Evolutionary conservation across 2,888 invertebrate species (phyloP), one percentile per base, ranked within the genome.

Genomic region (Hypomecis punctinalis): DNA sequence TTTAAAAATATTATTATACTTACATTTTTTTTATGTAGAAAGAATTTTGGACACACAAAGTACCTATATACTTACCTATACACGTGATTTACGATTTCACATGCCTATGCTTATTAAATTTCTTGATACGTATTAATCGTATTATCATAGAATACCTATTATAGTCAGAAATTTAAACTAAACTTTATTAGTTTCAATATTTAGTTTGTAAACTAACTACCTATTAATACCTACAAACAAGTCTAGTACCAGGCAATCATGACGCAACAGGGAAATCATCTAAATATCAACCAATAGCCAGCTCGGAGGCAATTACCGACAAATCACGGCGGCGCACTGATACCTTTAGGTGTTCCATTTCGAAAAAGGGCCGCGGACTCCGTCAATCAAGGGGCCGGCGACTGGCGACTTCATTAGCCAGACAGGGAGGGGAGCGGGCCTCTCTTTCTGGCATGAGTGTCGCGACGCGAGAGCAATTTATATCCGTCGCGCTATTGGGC

Each of bases 401-500:
- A 88, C 79, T 80, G 83, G 84, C 87, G 90, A 91, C 91, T 93
- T 93, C 92, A 93, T 93, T 93, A 93, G 89, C 79, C 82, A 71
- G 86, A 89, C 80, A 68, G 87, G 81, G 88, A 85, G 72, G 69
- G 37, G 46, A 45, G 71, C 11, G 66, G 52, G 55, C 72, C 77
- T 91, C 91, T 82, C 89, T 70, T 74, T 91, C 87, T 68, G 73
- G 76, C 90, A 74, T 79, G 82, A 86, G 83, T 88, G 91, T 91
- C 90, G 89, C 90, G 89, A 84, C 85, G 85, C 84, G 83, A 84
- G 89, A 92, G 89, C 93, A 93, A 93, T 93, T 93, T 93, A 93
- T 93, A 93, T 91, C 93, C 91, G 93, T 91, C 93, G 92, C 89
- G 90, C 93, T 84, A 93, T 93, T 93, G 93, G 92, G 91, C 93